phyloP scores from a whole-genome alignment of 37 sponge, comb jelly and placozoan species.

The Spongilla lacustris region DNA sequence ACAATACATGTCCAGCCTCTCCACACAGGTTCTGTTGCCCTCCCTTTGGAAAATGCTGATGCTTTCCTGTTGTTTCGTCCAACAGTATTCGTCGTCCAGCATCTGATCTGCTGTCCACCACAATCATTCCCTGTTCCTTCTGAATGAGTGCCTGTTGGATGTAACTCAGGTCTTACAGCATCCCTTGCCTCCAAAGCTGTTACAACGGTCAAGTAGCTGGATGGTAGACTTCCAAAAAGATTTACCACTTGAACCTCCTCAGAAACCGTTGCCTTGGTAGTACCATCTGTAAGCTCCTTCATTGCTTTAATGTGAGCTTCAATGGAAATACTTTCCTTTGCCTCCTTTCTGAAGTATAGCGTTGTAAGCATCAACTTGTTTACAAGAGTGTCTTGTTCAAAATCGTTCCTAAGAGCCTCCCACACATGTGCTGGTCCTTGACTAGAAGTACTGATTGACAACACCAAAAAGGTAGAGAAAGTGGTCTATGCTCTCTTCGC shows the following conservation, averaged over 20 bases:
- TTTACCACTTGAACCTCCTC: constrained; percentile 63
- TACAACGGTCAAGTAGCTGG: constrained; percentile 39
- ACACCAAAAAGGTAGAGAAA: constrained; percentile 32
- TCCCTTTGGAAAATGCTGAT: not conserved
- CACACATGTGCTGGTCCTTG: constrained; percentile 31
- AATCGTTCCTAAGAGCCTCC: constrained; percentile 29
- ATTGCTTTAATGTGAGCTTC: constrained; percentile 51
- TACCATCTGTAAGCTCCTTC: constrained; percentile 61
- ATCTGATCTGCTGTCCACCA: not conserved
- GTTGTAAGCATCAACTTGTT: constrained; percentile 64
- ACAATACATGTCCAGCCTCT: constrained; percentile 35
- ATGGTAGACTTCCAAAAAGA: constrained; percentile 51
- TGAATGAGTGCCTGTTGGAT: constrained; percentile 55
- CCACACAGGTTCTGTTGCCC: not conserved
- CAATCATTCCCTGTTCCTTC: constrained; percentile 22
- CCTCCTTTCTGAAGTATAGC: constrained; percentile 52
- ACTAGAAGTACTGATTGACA: constrained; percentile 51
- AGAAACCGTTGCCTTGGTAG: constrained; percentile 44
- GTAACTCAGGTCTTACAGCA: constrained; percentile 19
- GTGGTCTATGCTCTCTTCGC: constrained; percentile 46
- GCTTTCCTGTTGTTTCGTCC: not conserved
- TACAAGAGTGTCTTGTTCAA: constrained; percentile 53
- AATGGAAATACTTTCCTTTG: constrained; percentile 53
- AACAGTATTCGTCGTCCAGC: not conserved
- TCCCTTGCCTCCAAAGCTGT: constrained; percentile 58